Evolutionary conservation across 2,888 invertebrate species (phyloP).

Genomic region (Coenonympha glycerion): DNA sequence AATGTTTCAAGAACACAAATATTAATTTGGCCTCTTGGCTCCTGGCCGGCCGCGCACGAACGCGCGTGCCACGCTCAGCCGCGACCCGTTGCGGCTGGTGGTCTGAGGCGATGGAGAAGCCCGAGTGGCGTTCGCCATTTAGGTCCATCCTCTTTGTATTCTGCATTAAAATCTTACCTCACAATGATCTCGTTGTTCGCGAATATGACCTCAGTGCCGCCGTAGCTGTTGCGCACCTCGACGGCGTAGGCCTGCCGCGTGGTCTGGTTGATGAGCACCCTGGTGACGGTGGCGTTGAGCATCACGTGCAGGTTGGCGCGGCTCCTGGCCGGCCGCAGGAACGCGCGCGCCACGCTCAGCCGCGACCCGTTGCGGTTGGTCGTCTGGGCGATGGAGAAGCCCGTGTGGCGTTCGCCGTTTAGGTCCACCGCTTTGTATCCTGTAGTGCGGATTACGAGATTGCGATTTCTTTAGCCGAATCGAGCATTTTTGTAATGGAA

Average conservation of each 20-base stretch:
- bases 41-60: slow-evolving; percentile 87
- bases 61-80: slow-evolving; percentile 87
- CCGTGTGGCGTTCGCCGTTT: slow-evolving; percentile 86
- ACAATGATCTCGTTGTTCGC: slow-evolving; percentile 81
- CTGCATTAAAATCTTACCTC: slow-evolving; percentile 77
- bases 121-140: slow-evolving; percentile 86
- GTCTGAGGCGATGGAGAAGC: slow-evolving; percentile 93
- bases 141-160: slow-evolving; percentile 85
- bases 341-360: slow-evolving; percentile 87
- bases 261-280: slow-evolving; percentile 83
- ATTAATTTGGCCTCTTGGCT: no score
- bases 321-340: slow-evolving; percentile 84
- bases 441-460: slow-evolving; percentile 40
- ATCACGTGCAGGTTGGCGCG: slow-evolving; percentile 88
- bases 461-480: no score
- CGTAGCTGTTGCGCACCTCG: slow-evolving; percentile 78
- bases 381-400: slow-evolving; percentile 92
- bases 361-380: slow-evolving; percentile 90
- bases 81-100: slow-evolving; percentile 88
- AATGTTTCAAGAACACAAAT: no score
- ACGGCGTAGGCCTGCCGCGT: slow-evolving; percentile 86
- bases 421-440: slow-evolving; percentile 85
- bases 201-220: slow-evolving; percentile 75
- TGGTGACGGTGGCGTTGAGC: slow-evolving; percentile 87
- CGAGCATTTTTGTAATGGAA: no score